phyloP scores from a whole-genome alignment of 2,113 vertebrate species.

The Merops nubicus region DNA sequence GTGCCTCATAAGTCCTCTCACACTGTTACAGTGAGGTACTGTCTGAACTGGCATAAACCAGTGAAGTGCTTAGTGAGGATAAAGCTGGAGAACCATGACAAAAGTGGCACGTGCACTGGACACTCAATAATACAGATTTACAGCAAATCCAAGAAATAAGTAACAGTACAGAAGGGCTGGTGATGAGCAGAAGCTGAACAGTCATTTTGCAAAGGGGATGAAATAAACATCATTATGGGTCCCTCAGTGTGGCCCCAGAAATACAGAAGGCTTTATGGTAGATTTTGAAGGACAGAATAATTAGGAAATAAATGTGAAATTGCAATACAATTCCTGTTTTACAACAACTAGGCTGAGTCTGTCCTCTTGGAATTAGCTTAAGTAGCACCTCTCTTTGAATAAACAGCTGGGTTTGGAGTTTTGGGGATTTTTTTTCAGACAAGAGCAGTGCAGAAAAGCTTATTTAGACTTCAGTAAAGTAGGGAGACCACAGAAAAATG shows the following conservation, averaged over 20 bases:
- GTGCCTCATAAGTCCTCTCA: too few species aligned
- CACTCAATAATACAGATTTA: background rate
- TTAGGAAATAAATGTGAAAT: background rate
- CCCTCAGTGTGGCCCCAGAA: background rate
- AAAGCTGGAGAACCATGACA: background rate
- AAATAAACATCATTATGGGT: background rate
- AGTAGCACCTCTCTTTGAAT: background rate
- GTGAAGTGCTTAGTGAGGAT: background rate
- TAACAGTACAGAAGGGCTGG: background rate
- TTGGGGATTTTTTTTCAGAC: background rate
- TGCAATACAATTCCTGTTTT: background rate
- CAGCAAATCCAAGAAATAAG: background rate
- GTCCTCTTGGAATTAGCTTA: background rate
- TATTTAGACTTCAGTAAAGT: background rate
- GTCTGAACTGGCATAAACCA: background rate
- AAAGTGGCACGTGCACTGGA: background rate
- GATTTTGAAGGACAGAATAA: background rate
- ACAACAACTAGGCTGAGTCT: background rate
- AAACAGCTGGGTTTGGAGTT: background rate
- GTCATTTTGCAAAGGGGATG: background rate
- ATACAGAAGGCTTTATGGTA: background rate
- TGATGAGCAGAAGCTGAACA: background rate
- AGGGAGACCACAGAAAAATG: background rate
- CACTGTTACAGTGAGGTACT: background rate
- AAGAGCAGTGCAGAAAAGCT: background rate